These are phyloP conservation scores for Cynocephalus volans DNA, from an alignment of 2,113 vertebrate genomes.

Conservation along the genomic window DNA sequence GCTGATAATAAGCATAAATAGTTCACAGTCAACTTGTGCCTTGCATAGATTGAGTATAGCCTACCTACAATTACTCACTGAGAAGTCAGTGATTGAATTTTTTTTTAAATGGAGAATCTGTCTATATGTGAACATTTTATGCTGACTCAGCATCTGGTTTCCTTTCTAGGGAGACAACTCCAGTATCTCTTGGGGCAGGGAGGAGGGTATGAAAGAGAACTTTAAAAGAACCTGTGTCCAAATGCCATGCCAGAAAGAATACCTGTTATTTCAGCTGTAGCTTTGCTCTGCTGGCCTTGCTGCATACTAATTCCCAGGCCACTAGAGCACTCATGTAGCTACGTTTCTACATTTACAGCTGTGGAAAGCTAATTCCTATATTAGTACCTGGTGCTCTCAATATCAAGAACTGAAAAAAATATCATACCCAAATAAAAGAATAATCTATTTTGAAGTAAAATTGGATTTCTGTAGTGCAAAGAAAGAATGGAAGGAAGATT, in stretches of 20 bases:
- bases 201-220: background rate
- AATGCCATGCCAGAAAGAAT: background rate
- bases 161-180: background rate
- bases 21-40: background rate
- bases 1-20: background rate
- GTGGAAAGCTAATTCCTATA: background rate
- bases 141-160: background rate
- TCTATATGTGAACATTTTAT: background rate
- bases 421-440: background rate
- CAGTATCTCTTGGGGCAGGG: background rate
- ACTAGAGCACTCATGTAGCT: background rate
- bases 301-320: background rate
- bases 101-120: background rate
- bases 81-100: background rate
- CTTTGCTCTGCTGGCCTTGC: background rate
- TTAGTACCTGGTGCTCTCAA: background rate
- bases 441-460: conserved; percentile 29
- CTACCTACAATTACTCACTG: background rate
- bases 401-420: background rate
- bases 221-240: background rate
- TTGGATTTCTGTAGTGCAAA: background rate
- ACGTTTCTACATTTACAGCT: background rate
- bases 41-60: background rate
- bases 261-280: background rate
- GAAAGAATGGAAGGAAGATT: background rate